Evolutionary conservation across 37 sponge, comb jelly and placozoan genomes (phyloP), one percentile per base, ranked within the genome.

Genomic region (Spongilla lacustris): DNA sequence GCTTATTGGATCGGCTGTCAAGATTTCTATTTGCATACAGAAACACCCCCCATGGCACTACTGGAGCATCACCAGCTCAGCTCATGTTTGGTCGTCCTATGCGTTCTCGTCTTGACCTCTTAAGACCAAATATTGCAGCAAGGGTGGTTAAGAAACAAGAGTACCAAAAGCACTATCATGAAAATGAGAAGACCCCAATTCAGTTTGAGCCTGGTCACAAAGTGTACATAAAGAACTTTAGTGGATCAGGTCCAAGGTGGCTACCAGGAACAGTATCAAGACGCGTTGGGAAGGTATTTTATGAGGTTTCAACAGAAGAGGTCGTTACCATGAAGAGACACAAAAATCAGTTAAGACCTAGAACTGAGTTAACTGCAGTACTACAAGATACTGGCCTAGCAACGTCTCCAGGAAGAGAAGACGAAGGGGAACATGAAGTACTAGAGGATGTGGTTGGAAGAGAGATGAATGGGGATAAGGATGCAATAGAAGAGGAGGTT

Each of bases 1-100:
- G 41, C 41, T 19, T 58, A 58, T 58, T 17, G 3, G 19, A 58
- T 58, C 14, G 58, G 21, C 21, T 58, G 58, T 17, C 58, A 19
- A 17, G 58, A 58, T 58, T 58, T 58, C 58, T 58, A 17, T 58
- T 58, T 72, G 31, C 29, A 32, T 24, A 72, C 73, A 29, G 73
- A 12, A 29, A 33, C 31, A 72, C 73, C 29, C 73, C 73, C 12
- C 25, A 72, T 33, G 12, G 73, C 12, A 72, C 73, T 72, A 72
- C 73, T 72, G 73, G 73, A 72, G 70, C 28, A 27, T 69, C 70
- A 69, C 70, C 70, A 27, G 25, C 70, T 33, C 31, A 72, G 31
- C 73, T 72, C 31, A 72, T 72, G 73, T 72, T 72, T 32, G 73
- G 73, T 33, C 30, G 73, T 33, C 73, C 31, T 33, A 21, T 72